Conservation (phyloP, 2,113 vertebrate genomes). For the Callochromis pleurospilus region DNA sequence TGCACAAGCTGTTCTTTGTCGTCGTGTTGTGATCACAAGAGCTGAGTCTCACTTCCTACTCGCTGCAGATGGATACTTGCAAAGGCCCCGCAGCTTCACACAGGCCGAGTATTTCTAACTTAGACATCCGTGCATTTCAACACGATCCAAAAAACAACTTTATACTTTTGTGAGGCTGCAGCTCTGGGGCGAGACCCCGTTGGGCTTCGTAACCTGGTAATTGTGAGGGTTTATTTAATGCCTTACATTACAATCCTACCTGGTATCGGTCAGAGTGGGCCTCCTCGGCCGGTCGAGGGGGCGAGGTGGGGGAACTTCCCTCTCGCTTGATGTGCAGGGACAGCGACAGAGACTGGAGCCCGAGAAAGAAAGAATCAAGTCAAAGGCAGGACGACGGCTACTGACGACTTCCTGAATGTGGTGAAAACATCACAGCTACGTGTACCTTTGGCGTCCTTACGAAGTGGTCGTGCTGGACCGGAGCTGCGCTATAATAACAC, state of each 20-base stretch:
- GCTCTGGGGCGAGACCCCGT: not conserved
- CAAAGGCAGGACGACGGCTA: not conserved
- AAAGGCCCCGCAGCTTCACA: not conserved
- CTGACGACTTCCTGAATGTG: not conserved
- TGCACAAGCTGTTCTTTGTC: not conserved
- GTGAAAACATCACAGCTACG: not conserved
- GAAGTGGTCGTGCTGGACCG: conserved; percentile 40
- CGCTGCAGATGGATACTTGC: not conserved
- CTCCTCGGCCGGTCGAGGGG: conserved; percentile 83
- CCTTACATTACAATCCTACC: conserved; percentile 57
- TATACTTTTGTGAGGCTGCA: not conserved
- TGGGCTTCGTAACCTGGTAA: not conserved
- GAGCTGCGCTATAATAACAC: conserved; percentile 12
- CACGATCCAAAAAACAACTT: not conserved
- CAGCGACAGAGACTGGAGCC: conserved; percentile 55
- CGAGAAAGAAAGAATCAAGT: not conserved
- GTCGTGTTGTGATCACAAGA: not conserved
- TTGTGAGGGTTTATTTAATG: not conserved
- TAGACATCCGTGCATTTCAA: not conserved
- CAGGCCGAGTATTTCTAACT: not conserved
- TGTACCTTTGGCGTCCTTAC: conserved; percentile 60
- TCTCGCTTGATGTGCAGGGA: conserved; percentile 92
- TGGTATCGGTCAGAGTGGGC: conserved; percentile 94
- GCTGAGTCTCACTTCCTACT: not conserved
- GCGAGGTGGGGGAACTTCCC: conserved; percentile 82